Evolutionary conservation across 2,113 vertebrate genomes (phyloP).

Genomic region (Phaethornis superciliosus): DNA sequence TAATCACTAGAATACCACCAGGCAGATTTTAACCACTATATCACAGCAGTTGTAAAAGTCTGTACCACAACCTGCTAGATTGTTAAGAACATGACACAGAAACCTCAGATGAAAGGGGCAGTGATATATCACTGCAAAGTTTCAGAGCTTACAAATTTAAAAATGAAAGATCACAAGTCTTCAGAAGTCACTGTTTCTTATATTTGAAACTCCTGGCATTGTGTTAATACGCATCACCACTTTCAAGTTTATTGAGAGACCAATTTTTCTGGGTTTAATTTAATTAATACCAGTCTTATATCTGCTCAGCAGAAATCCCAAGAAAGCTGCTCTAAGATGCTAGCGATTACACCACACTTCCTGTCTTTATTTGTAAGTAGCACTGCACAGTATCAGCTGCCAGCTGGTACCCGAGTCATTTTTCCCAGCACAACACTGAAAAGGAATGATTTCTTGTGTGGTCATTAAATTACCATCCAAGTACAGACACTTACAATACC

Average conservation of each 20-base stretch:
- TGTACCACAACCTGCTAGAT: neutral
- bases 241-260: conserved; percentile 45
- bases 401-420: conserved; percentile 57
- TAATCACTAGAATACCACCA: neutral
- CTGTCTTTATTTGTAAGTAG: conserved; percentile 47
- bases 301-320: conserved; percentile 62
- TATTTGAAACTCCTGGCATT: conserved; percentile 40
- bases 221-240: conserved; percentile 7
- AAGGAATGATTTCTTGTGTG: conserved; percentile 66
- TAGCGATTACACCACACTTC: conserved; percentile 47
- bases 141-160: neutral
- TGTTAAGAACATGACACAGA: neutral
- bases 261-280: conserved; percentile 65
- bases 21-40: neutral
- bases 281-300: conserved; percentile 71
- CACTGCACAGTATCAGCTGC: conserved; percentile 38
- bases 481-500: conserved; percentile 50
- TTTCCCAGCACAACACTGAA: conserved; percentile 48
- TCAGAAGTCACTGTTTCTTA: neutral
- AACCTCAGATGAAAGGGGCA: neutral
- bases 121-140: neutral
- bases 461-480: conserved; percentile 65
- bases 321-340: conserved; percentile 52
- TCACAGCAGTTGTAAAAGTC: neutral
- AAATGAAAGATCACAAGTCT: neutral